Conservation (phyloP, 1,140 invertebrate species). For the Procambarus virginalis region DNA sequence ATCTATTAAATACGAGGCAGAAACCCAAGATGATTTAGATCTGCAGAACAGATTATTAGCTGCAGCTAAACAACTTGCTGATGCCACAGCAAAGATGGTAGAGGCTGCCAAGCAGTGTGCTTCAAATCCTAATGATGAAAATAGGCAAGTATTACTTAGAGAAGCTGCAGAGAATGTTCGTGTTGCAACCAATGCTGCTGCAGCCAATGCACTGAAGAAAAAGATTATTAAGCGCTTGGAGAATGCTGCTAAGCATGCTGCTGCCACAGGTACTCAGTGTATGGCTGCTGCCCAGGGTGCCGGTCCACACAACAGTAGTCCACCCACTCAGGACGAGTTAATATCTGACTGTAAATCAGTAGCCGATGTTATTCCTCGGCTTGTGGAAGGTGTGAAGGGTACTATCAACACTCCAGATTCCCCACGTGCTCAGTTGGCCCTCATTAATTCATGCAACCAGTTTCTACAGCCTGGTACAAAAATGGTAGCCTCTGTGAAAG, state of each 20-base stretch:
- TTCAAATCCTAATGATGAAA: slow-evolving; percentile 85
- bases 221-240: slow-evolving; percentile 82
- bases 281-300: slow-evolving; percentile 85
- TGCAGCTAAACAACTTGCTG: slow-evolving; percentile 93
- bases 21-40: slow-evolving; percentile 90
- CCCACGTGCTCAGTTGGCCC: slow-evolving; percentile 84
- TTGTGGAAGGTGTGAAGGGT: slow-evolving; percentile 88
- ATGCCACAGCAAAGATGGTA: slow-evolving; percentile 96
- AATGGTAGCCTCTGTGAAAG: slow-evolving; percentile 83
- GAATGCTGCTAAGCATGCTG: slow-evolving; percentile 88
- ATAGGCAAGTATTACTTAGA: slow-evolving; percentile 84
- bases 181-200: slow-evolving; percentile 88
- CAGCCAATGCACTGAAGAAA: slow-evolving; percentile 85
- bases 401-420: slow-evolving; percentile 83
- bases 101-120: slow-evolving; percentile 96
- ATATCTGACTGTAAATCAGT: slow-evolving; percentile 85
- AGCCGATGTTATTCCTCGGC: slow-evolving; percentile 85
- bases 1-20: slow-evolving; percentile 82
- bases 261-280: slow-evolving; percentile 91
- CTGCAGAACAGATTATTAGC: slow-evolving; percentile 91
- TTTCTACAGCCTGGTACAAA: slow-evolving; percentile 81
- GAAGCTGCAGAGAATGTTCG: slow-evolving; percentile 93
- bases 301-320: slow-evolving; percentile 82
- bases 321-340: slow-evolving; percentile 82
- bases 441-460: slow-evolving; percentile 91